Evolutionary conservation across 2,113 vertebrate species (phyloP), one percentile per base, ranked within the genome.

Genomic region (Boulengeromyrus knoepffleri): DNA sequence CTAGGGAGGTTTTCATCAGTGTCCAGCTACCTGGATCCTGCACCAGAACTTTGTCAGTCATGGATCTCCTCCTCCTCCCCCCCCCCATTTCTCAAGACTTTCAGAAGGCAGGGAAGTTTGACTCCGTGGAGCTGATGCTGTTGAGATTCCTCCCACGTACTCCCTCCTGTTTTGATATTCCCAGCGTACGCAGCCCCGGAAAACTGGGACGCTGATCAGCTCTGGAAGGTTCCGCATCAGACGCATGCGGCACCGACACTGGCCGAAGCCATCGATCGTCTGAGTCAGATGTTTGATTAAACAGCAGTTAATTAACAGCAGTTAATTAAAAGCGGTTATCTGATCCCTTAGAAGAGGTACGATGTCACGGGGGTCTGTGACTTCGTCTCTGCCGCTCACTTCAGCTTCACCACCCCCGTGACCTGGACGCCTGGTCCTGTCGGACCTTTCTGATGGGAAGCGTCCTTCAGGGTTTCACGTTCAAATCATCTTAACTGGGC

Each of bases 251-350:
- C 6, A 13, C 21, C 24, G 5, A 87, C 50, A 5, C 6, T 10
- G 31, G 13, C 24, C 24, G 6, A 9, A 36, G 10, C 9, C 17
- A 87, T 87, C 50, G 47, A 87, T 56, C 6, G 31, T 24, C 85
- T 56, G n/a, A 56, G 42, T 52, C 27, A 21, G 27, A 53, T 53
- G 47, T 53, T 87, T 87, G 85, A 87, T 87, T 87, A 87, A 87
- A 56, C 83, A 42, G 24, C 50, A 50, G 85, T 36, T 87, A 86
- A 86, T 86, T 86, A 86, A 50, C 85, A 50, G n/a, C 24, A 86
- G 46, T 50, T 86, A 87, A 87, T 87, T 52, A 52, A 53, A 53
- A 87, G 47, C 50, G 36, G 85, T 56, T 27, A 47, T 36, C 85
- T 49, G 84, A 50, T 27, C 84, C 47, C 47, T 27, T 50, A 31